These are phyloP conservation scores for Malurus alboscapulatus DNA, from an alignment of 2,113 vertebrate genomes.

Conservation along the genomic window DNA sequence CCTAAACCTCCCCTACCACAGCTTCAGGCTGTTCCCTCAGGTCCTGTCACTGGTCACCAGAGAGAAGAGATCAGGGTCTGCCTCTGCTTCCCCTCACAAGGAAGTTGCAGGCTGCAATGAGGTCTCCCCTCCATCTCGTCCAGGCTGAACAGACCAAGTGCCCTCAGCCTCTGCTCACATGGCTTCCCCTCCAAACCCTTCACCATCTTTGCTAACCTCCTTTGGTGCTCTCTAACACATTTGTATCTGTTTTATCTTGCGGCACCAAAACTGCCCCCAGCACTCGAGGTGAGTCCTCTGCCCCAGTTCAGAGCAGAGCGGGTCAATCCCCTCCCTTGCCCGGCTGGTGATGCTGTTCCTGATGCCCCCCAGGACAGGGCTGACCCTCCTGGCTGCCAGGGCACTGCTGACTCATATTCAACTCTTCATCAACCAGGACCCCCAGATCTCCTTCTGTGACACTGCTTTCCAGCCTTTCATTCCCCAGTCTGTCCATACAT, in stretches of 20 bases:
- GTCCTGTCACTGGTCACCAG: no score
- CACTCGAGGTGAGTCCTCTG: rapidly evolving
- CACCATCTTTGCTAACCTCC: neutral
- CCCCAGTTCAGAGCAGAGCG: rapidly evolving
- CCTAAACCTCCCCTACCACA: neutral
- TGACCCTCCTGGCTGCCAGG: neutral
- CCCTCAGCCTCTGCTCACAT: neutral
- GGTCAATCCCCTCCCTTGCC: neutral
- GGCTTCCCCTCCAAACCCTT: neutral
- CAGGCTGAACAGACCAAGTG: neutral
- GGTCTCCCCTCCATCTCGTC: neutral
- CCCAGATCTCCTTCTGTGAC: neutral
- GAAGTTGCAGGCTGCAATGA: neutral
- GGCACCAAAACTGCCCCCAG: rapidly evolving
- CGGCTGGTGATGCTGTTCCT: rapidly evolving
- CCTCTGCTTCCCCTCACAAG: neutral
- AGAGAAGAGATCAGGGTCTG: neutral
- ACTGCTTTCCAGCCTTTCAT: neutral
- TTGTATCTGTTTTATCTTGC: neutral
- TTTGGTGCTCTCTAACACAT: neutral
- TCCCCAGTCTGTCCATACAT: neutral
- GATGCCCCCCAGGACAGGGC: rapidly evolving
- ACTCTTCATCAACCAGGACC: rapidly evolving
- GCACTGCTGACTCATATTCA: neutral
- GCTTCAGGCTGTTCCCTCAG: neutral